Percentiles rank a stretch among this genome's conserved stretches.
phyloP scores from a whole-genome alignment of 35 echinoderm and acorn worm genomes.

The Apostichopus parvimensis region DNA sequence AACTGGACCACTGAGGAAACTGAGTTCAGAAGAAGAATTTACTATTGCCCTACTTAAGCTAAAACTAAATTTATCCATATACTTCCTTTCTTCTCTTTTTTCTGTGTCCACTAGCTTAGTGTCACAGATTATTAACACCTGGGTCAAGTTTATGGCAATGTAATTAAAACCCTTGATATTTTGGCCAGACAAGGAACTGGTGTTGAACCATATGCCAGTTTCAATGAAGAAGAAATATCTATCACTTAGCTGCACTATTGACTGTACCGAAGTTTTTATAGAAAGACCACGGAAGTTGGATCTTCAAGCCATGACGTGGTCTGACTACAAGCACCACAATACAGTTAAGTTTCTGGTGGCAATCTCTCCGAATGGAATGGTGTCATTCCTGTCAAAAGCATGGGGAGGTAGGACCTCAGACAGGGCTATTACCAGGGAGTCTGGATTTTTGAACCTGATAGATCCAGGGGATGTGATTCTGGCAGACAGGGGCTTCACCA shows the following conservation, averaged over 20 bases:
- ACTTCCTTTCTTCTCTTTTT: conserved; percentile 15
- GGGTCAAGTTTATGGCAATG: conserved; percentile 53
- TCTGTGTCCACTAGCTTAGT: conserved; percentile 14
- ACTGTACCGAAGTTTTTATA: conserved; percentile 81
- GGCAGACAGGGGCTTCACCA: conserved; percentile 65
- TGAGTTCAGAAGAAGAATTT: conserved; percentile 51
- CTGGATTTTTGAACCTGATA: conserved; percentile 55
- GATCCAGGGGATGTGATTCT: conserved; percentile 58
- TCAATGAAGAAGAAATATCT: background rate
- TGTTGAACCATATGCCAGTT: conserved; percentile 22
- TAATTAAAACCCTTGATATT: conserved; percentile 42
- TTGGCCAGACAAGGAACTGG: conserved; percentile 17
- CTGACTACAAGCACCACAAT: conserved; percentile 74
- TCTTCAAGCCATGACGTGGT: conserved; percentile 68
- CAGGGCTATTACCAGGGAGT: conserved; percentile 55
- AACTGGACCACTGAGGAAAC: conserved; percentile 11
- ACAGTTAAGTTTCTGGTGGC: conserved; percentile 66
- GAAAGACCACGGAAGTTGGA: conserved; percentile 55
- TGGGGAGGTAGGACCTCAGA: conserved; percentile 75
- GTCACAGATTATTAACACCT: conserved; percentile 65
- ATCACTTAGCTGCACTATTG: conserved; percentile 44
- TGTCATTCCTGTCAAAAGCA: conserved; percentile 64
- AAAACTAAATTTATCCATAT: background rate
- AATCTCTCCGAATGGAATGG: conserved; percentile 66
- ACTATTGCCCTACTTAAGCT: conserved; percentile 49